These are phyloP conservation scores for Hoplostethus atlanticus DNA, from an alignment of 2,797 vertebrate species.

Conservation along the genomic window DNA sequence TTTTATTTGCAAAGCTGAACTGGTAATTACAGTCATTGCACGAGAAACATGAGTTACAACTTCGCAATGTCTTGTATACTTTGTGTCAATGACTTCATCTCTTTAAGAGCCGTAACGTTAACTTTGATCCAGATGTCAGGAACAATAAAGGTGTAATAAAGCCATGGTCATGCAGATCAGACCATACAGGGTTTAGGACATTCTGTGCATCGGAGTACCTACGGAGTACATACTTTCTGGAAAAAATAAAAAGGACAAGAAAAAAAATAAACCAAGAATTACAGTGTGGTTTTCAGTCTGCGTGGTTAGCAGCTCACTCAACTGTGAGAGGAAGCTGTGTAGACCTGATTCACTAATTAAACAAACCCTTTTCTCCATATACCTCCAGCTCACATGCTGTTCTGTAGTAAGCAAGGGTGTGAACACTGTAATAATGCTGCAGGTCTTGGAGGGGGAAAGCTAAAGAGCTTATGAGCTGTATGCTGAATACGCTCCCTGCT, in stretches of 20 bases:
- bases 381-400: not conserved
- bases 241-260: not conserved
- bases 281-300: not conserved
- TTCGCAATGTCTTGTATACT: slow-evolving; percentile 30
- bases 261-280: not conserved
- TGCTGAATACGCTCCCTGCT: slow-evolving; percentile 15
- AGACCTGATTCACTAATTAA: not conserved
- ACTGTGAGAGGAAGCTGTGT: not conserved
- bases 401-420: not conserved
- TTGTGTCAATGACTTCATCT: slow-evolving; percentile 30
- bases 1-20: slow-evolving; percentile 6
- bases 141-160: slow-evolving; percentile 29
- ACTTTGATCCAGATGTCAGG: slow-evolving; percentile 61
- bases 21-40: slow-evolving; percentile 55
- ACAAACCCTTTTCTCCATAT: not conserved
- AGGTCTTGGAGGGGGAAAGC: slow-evolving; percentile 12
- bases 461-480: slow-evolving; percentile 31
- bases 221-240: not conserved
- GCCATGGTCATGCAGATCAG: slow-evolving; percentile 17
- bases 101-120: not conserved
- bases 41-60: slow-evolving; percentile 34
- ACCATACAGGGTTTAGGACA: not conserved
- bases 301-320: not conserved
- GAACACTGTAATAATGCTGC: slow-evolving; percentile 8
- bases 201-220: not conserved